Evolutionary conservation across 1,140 invertebrate genomes (phyloP), one percentile per base, ranked within the genome.

Genomic region (Stegodyphus dumicola): DNA sequence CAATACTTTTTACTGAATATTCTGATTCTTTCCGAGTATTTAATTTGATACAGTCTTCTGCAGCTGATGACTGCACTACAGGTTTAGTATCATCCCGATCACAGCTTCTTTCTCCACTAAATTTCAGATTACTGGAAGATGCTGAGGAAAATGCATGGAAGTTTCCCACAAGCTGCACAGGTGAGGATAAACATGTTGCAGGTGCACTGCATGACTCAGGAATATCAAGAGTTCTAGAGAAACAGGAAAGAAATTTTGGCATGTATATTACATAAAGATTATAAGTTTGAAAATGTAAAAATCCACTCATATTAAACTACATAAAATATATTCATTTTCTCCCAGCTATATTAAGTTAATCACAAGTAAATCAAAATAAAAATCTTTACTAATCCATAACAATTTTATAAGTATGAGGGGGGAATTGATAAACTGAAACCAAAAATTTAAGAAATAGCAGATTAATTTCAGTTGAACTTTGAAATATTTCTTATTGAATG

Each of bases 171-270:
- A 70, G 73, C 69, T 76, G 81, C 18, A 87, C 88, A 53, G 93
- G 93, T 11, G 93, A 94, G 89, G 92, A 93, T 10, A 94, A 90
- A 87, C 93, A 94, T 13, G 93, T 93, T 0, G 93, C 90, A 48
- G 93, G 93, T 33, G 93, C 93, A 90, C 93, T 89, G 53, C 76
- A 70, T 18, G 56, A 87, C 11, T 78, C 76, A 15, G 85, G 85
- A 64, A 85, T 17, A 56, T 70, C 67, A 18, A 76, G 33, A 73
- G 48, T 48, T 66, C 87, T 88, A 69, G 56, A 15, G n/a, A 52
- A 84, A 77, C 17, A 71, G 7, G 52, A 65, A 56, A 51, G 33
- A 33, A 33, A 53, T 77, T 69, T 56, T 60, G 48, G 64, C 5
- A 60, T 51, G 48, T 10, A 51, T 67, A 18, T 15, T 10, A 60